These are phyloP conservation scores for Semnornis frantzii DNA, from an alignment of 2,113 vertebrate genomes.

Conservation along the genomic window DNA sequence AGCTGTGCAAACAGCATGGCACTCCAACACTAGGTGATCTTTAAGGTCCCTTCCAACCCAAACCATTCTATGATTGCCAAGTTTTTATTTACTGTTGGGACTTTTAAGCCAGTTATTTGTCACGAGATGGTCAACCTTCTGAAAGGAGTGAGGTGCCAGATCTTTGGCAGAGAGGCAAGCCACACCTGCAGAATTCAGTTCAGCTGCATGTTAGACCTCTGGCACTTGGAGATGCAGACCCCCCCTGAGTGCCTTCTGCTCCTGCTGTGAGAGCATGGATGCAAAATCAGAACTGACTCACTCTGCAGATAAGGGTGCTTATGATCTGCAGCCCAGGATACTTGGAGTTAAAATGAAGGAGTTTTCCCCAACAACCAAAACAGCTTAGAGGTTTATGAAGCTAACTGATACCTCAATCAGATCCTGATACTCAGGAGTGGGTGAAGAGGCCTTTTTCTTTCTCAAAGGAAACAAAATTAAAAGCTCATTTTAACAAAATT, in stretches of 20 bases:
- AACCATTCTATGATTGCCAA: neutral
- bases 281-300: neutral
- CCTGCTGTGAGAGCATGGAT: too few relatives aligned
- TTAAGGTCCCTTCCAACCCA: neutral
- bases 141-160: neutral
- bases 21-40: neutral
- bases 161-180: neutral
- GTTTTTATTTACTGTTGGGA: neutral
- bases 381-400: neutral
- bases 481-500: neutral
- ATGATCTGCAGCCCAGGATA: neutral
- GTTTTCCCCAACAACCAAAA: neutral
- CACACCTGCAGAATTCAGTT: neutral
- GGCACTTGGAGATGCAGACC: fast-evolving
- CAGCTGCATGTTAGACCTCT: fast-evolving
- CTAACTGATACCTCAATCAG: neutral
- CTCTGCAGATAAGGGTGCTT: neutral
- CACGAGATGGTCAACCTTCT: neutral
- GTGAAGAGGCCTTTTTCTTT: too few relatives aligned
- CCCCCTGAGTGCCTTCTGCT: neutral
- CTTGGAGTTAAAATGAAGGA: neutral
- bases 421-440: neutral
- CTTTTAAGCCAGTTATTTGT: neutral
- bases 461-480: neutral
- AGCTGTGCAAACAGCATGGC: neutral